Evolutionary conservation across 2,888 invertebrate species (phyloP), one percentile per base, ranked within the genome.

Genomic region (Liodrosophila aerea): DNA sequence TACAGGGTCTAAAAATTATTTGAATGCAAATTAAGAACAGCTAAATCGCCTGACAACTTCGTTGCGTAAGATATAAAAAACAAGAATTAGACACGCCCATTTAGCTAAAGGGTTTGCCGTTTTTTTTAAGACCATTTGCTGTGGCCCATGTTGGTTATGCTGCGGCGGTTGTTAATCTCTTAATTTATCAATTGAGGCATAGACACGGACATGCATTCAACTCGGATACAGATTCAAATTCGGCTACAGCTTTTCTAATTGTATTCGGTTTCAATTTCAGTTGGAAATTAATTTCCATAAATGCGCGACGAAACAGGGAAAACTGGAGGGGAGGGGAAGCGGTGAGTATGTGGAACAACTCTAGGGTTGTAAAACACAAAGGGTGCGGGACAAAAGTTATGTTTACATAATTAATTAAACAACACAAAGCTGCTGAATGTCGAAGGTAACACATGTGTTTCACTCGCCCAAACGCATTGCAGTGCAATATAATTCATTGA

Each of bases 251-350:
- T 37, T 52, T 29, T 34, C 47, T 58, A 47, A 58, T 58, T 57
- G 51, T 44, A 63, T 64, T 74, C 62, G 51, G 54, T 80, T 76
- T 78, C 64, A 73, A 72, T 78, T 75, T 81, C 74, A 84, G 80
- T 81, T 84, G 80, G 84, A 86, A 86, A 87, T 87, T 82, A 86
- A 86, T 87, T 86, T 86, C 78, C 86, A 81, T 84, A 85, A 85
- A 84, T 68, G 74, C 77, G 84, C 81, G 72, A 78, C 76, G 63
- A 54, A 56, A 73, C 3, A 1, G 31, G 33, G 8, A 3, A 8
- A 33, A 4, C 2, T 9, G 15, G 0, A 27, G 27, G 43, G 9
- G 9, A 4, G 5, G 43, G 43, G 12, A 7, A 5, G 12, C 2
- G 5, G 34, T 4, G 34, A 12, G 34, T 1, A 11, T n/a, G 11